Conservation (phyloP, 92 coral and sea anemone species). For the Chrysogorgia sp. region DNA sequence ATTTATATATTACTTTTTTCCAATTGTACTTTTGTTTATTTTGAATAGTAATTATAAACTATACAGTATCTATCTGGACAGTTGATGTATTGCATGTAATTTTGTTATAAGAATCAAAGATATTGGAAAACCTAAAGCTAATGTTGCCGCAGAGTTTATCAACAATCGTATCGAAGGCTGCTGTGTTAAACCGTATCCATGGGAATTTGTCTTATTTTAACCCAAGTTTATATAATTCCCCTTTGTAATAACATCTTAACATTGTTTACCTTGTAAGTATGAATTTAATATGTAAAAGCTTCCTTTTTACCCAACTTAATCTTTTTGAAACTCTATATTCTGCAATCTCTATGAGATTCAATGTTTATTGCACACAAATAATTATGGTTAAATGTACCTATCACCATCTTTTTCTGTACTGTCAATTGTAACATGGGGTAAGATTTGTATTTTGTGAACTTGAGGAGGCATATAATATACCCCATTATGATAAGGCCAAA, state of each 20-base stretch:
- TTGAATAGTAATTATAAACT: background rate
- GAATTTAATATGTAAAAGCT: no score
- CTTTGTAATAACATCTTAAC: background rate
- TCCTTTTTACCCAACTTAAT: no score
- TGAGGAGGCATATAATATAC: no score
- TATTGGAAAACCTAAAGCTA: conserved; percentile 89
- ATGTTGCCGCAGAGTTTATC: conserved; percentile 88
- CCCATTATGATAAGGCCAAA: no score
- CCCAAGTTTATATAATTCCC: background rate
- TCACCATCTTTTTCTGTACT: no score
- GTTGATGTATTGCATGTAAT: background rate
- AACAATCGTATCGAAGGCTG: conserved; percentile 88
- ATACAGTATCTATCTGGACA: background rate
- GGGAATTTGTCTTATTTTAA: background rate
- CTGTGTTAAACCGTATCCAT: conserved; percentile 92
- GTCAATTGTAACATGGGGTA: no score
- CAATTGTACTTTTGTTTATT: background rate
- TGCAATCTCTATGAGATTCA: no score
- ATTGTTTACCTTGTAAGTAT: no score
- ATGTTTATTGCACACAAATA: no score
- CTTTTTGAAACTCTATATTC: no score
- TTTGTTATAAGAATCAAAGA: conserved; percentile 92
- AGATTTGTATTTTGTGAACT: no score
- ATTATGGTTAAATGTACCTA: no score
- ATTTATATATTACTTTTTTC: background rate